Evolutionary conservation across 64 coral and sea anemone genomes (phyloP), one percentile per base, ranked within the genome.

Genomic region (Stichodactyla mertensii): DNA sequence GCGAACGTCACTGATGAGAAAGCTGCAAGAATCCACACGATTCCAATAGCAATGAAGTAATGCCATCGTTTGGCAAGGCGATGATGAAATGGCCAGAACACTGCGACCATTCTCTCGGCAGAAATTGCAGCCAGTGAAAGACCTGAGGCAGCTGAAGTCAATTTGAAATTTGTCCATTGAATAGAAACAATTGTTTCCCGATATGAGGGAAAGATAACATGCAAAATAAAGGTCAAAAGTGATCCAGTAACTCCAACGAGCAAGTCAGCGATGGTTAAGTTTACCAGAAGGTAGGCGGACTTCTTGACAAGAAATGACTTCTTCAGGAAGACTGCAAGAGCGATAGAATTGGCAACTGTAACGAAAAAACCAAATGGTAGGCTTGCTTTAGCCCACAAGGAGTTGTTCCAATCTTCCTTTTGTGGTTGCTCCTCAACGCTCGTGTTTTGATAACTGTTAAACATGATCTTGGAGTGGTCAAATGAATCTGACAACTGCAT

Each of bases 221-320:
- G 28, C 26, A 28, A n/a, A 14, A 36, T 12, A 7, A 36, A 51
- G 45, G 28, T 27, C 22, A 36, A 78, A 15, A 36, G 4, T 13
- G 28, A 6, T 10, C 23, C 74, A 7, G 11, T 11, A 9, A 27
- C 23, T 27, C 74, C 74, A 78, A 78, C 74, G 23, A 78, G 45
- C 15, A 78, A 78, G 74, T 78, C 74, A 78, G 74, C 74, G 74
- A 78, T 78, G 9, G 74, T 36, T 51, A 36, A 16, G 45, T 78
- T 78, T 0, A 78, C 74, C 11, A 78, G 74, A 12, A 15, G 28
- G 7, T 13, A 16, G 22, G 7, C 3, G 36, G 3, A 7, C 22
- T 28, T 16, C 74, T 78, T 78, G 74, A 78, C 74, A 36, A 64
- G 74, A 78, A 12, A 51, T 1, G 74, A 18, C 74, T 78, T 78